Percentiles rank a stretch among this genome's conserved stretches.
These are phyloP conservation scores for Manis javanica DNA, from an alignment of 2,797 vertebrate genomes.

Conservation along the genomic window DNA sequence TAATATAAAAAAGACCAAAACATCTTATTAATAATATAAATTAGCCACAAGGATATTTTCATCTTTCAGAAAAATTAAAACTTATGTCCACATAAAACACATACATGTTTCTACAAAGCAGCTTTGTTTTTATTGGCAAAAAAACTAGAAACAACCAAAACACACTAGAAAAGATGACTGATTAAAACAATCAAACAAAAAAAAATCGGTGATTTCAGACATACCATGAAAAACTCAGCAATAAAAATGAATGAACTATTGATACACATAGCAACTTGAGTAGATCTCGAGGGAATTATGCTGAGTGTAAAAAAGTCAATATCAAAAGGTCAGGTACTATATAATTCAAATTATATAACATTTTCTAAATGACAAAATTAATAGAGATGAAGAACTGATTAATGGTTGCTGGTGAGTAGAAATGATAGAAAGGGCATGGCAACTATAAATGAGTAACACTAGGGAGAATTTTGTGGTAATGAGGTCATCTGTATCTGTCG, in stretches of 20 bases:
- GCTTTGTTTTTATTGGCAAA: not conserved
- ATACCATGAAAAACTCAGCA: not conserved
- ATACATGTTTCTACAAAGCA: not conserved
- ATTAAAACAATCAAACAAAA: not conserved
- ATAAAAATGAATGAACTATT: not conserved
- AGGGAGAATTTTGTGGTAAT: not conserved
- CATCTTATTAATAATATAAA: too few species aligned
- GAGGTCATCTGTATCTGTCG: not conserved
- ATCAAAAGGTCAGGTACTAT: not conserved
- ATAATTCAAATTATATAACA: not conserved
- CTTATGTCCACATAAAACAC: not conserved
- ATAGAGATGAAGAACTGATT: not conserved
- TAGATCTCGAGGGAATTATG: not conserved
- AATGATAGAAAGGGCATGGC: not conserved
- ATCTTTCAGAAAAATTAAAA: not conserved
- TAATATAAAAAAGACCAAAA: too few species aligned
- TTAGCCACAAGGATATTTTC: too few species aligned
- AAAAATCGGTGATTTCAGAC: not conserved
- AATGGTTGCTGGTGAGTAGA: not conserved
- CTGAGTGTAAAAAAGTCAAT: not conserved
- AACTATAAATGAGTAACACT: not conserved
- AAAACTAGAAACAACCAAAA: not conserved
- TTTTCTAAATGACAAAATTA: not conserved
- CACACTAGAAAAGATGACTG: not conserved
- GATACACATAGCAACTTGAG: not conserved